Conservation (phyloP, 2,113 vertebrate genomes). For the Thryonomys swinderianus region DNA sequence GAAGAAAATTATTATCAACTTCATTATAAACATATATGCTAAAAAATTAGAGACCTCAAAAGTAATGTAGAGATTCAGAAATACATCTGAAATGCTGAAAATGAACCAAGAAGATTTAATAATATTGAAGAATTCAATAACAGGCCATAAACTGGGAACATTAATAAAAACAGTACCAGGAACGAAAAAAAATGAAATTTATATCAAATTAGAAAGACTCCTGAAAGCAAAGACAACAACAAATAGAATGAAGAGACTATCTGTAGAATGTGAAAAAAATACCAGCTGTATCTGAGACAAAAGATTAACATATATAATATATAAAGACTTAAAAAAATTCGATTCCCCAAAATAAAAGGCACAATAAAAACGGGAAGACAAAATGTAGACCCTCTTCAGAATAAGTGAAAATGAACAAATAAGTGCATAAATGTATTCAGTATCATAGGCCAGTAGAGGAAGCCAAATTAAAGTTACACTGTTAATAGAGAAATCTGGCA, state of each 20-base stretch:
- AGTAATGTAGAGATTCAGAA: too few species aligned
- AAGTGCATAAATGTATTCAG: neutral
- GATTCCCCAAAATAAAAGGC: neutral
- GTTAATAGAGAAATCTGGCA: neutral
- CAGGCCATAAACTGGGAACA: too few species aligned
- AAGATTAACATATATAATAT: neutral
- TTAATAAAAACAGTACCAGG: too few species aligned
- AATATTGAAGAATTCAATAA: too few species aligned
- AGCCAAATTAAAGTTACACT: neutral
- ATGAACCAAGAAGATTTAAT: too few species aligned
- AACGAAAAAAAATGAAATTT: neutral
- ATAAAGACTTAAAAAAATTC: neutral
- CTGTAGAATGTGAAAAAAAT: neutral
- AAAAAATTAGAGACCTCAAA: too few species aligned
- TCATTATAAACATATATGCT: neutral
- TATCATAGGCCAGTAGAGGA: neutral
- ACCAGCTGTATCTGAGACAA: neutral
- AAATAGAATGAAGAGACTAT: too few species aligned
- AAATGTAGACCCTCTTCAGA: neutral
- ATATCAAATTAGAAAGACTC: neutral
- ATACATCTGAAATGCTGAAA: too few species aligned
- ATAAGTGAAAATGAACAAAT: neutral
- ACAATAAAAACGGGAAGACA: neutral
- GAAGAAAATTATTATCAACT: neutral
- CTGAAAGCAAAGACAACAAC: too few species aligned